These are phyloP conservation scores for Dipus sagitta DNA, from an alignment of 2,797 vertebrate species.

Conservation along the genomic window DNA sequence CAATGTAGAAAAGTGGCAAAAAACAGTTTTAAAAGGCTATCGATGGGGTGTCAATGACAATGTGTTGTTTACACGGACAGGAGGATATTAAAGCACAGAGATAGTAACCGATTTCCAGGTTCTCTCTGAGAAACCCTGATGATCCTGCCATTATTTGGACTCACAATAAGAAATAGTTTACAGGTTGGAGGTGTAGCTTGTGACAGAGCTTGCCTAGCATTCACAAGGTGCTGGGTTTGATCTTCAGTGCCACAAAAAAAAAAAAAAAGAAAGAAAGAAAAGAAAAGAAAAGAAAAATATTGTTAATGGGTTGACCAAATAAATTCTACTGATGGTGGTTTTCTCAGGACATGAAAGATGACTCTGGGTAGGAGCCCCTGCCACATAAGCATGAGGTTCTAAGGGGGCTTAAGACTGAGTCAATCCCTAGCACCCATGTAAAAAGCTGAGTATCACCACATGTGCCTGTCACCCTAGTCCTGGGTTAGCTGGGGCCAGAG, in stretches of 20 bases:
- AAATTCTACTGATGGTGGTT: background rate
- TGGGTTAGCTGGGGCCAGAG: no score
- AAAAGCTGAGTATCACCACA: no score
- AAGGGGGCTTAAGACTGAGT: no score
- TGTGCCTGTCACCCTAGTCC: no score
- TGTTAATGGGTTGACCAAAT: conserved; percentile 26
- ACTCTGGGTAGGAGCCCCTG: no score
- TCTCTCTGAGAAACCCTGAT: background rate
- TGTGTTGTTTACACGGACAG: background rate
- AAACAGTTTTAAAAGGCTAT: background rate
- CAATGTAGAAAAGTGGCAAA: background rate
- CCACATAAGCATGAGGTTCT: no score
- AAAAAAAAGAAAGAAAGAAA: background rate
- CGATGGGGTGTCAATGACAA: background rate
- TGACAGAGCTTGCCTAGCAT: background rate
- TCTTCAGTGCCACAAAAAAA: background rate
- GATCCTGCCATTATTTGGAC: background rate
- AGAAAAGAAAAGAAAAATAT: background rate
- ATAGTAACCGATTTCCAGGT: background rate
- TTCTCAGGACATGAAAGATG: background rate
- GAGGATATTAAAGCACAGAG: background rate
- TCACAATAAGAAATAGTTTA: background rate
- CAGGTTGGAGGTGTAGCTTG: background rate
- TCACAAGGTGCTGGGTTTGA: background rate
- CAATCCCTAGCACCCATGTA: no score